Evolutionary conservation across 2,888 invertebrate species (phyloP), one percentile per base, ranked within the genome.

Genomic region (Prionchulus punctatus): DNA sequence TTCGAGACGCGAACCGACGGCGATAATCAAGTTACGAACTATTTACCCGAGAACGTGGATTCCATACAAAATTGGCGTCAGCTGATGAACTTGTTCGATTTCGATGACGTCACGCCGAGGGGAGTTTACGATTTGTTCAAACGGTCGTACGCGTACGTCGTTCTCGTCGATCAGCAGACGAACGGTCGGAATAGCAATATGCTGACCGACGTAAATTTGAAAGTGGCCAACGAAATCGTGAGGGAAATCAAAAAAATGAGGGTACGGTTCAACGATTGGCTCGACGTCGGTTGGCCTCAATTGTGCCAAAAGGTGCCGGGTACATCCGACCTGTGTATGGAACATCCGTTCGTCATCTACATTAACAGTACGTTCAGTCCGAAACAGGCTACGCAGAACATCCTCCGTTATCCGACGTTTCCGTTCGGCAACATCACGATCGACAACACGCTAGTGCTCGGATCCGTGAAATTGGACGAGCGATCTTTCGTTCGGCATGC

Each of bases 361-460:
- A n/a, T n/a, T n/a, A 7, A 7, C 7, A 12, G 43, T 18, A 4
- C 43, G 23, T 7, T 12, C 4, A 18, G 3, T n/a, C 4, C 4
- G 4, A 15, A n/a, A 18, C 53, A 43, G 23, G 18, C 3, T 21
- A 36, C 36, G 36, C 36, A 7, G 12, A 18, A 36, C 36, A 7
- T 36, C 36, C 12, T 18, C 36, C 36, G 36, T 52, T 68, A 69
- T 56, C 67, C 68, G 1, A 57, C 58, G 31, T 55, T 67, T 2
- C 57, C 59, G 42, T 58, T 68, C 15, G 21, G 28, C 2, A 65
- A 68, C 51, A 57, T 62, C 4, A 60, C 61, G 1, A 56, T 69
- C 25, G 69, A 69, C 55, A 69, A 69, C 55, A 64, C 67, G 0
- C 59, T 65, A 28, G 60, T 67, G 23, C 67, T 68, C 57, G 68